Conservation (phyloP, 2,797 vertebrate genomes). For the Megalops cyprinoides region DNA sequence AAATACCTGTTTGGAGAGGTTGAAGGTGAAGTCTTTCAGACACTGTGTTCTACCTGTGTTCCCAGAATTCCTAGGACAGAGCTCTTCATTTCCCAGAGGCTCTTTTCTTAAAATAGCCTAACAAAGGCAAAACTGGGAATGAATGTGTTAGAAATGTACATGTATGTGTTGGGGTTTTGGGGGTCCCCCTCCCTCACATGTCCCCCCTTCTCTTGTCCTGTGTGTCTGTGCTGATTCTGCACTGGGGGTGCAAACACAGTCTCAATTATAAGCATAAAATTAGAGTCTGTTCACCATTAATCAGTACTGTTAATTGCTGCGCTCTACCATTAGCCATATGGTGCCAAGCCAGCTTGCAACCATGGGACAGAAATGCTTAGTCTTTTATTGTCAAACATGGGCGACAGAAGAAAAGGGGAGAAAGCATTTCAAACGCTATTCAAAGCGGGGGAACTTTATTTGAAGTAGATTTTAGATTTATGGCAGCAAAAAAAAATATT, state of each 20-base stretch:
- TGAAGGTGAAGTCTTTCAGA: background rate
- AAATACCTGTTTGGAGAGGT: background rate
- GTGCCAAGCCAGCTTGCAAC: slow-evolving; percentile 91
- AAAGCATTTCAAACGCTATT: slow-evolving; percentile 41
- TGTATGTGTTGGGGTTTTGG: background rate
- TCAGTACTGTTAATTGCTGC: slow-evolving; percentile 95
- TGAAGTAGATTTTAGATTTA: slow-evolving; percentile 21
- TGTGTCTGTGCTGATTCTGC: slow-evolving; percentile 85
- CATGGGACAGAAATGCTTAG: slow-evolving; percentile 84
- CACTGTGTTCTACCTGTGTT: too few species aligned
- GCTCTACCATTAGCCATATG: slow-evolving; percentile 98
- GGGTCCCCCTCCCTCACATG: background rate
- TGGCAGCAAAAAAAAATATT: background rate
- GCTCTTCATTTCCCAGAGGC: background rate
- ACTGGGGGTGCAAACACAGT: slow-evolving; percentile 81
- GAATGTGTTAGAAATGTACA: background rate
- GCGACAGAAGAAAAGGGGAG: slow-evolving; percentile 29
- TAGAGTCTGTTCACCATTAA: slow-evolving; percentile 93
- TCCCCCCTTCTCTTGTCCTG: background rate
- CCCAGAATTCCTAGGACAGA: too few species aligned
- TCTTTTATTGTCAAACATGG: slow-evolving; percentile 60
- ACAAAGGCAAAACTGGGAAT: background rate
- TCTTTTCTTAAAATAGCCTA: background rate
- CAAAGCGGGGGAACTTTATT: slow-evolving; percentile 16
- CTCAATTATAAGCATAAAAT: slow-evolving; percentile 94